A percentile compares a stretch with the other conserved stretches of the same genome.
These are phyloP conservation scores for Pithys albifrons DNA, from an alignment of 2,113 vertebrate species.

Conservation along the genomic window DNA sequence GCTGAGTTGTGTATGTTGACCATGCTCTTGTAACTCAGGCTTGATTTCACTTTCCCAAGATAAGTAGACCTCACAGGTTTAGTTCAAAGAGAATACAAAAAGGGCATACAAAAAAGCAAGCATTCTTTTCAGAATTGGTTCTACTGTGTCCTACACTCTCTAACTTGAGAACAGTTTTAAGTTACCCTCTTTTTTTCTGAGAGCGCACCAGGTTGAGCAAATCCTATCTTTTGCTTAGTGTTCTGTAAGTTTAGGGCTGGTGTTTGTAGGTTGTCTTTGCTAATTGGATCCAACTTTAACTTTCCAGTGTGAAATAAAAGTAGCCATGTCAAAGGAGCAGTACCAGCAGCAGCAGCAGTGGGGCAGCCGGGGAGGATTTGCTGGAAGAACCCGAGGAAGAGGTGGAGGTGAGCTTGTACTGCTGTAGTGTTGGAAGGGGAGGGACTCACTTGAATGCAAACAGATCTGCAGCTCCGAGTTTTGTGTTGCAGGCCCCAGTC, in stretches of 20 bases:
- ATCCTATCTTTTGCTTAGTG: not conserved
- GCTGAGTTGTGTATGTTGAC: not conserved
- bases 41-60: not conserved
- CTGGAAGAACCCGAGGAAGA: slow-evolving; percentile 87
- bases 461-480: slow-evolving; percentile 47
- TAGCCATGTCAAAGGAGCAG: slow-evolving; percentile 98
- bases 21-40: not conserved
- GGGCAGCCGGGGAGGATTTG: slow-evolving; percentile 91
- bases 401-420: slow-evolving; percentile 79
- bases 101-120: not conserved
- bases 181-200: too few relatives aligned
- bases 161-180: too few relatives aligned
- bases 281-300: not conserved
- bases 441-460: not conserved
- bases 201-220: not conserved
- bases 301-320: slow-evolving; percentile 95
- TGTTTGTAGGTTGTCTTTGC: not conserved
- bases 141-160: not conserved
- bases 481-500: slow-evolving; percentile 86
- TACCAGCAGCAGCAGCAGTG: slow-evolving; percentile 98
- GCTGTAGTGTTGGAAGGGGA: not conserved
- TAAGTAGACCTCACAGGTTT: not conserved
- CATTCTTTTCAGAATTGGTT: not conserved
- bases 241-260: not conserved
- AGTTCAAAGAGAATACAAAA: not conserved